phyloP scores from a whole-genome alignment of 2,797 vertebrate species.

The Octomys mimax region DNA sequence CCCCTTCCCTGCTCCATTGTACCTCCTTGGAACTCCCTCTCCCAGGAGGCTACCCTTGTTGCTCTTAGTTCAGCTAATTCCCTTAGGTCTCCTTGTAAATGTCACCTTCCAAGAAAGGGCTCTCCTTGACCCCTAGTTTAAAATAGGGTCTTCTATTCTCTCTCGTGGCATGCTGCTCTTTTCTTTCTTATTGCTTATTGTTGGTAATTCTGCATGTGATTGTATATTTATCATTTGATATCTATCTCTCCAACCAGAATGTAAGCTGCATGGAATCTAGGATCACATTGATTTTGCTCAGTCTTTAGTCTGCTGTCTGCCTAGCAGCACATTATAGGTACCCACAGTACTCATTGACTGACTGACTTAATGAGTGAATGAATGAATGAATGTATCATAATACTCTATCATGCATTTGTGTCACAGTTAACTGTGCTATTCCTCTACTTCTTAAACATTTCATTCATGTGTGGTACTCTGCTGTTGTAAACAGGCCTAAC shows the following conservation, averaged over 20 bases:
- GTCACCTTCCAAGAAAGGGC: background rate
- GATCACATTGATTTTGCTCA: background rate
- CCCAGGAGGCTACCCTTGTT: background rate
- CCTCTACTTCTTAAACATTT: background rate
- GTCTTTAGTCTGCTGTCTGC: background rate
- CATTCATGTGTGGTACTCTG: background rate
- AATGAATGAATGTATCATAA: background rate
- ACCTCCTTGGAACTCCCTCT: background rate
- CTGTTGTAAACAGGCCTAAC: conserved; percentile 6
- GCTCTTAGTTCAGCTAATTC: background rate
- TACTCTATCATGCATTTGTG: background rate
- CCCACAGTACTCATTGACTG: background rate
- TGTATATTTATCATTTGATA: background rate
- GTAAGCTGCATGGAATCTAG: background rate
- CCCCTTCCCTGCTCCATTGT: conserved; percentile 14
- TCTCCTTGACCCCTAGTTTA: background rate
- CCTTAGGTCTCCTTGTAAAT: conserved; percentile 1
- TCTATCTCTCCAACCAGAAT: background rate
- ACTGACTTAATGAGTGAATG: too few species aligned
- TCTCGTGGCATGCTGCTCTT: background rate
- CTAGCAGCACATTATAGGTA: background rate
- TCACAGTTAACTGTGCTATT: background rate
- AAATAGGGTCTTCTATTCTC: background rate
- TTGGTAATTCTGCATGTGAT: background rate
- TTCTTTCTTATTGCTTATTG: background rate